These are phyloP conservation scores for Ploceus nigricollis DNA, from an alignment of 2,113 vertebrate species.

Conservation along the genomic window DNA sequence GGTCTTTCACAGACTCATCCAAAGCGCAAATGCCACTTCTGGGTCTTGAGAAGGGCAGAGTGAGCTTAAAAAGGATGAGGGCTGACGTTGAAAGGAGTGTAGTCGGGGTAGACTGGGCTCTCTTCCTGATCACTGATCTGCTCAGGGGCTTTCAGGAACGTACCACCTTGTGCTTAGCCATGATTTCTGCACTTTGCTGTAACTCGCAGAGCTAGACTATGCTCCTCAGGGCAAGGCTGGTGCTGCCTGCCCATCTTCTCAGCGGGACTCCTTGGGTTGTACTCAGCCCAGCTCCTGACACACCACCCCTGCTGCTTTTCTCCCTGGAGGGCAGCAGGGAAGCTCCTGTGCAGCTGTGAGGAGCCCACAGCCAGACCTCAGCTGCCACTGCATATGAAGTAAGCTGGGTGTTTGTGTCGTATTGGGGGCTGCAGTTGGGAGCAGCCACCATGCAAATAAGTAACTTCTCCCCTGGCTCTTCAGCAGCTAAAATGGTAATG, in stretches of 20 bases:
- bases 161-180: background rate
- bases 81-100: background rate
- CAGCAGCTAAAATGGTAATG: background rate
- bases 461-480: background rate
- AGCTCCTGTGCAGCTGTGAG: background rate
- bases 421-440: background rate
- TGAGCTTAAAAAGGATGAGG: background rate
- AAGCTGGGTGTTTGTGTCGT: background rate
- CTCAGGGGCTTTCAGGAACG: background rate
- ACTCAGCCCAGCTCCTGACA: background rate
- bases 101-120: background rate
- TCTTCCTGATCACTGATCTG: background rate
- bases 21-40: background rate
- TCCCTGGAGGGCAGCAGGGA: background rate
- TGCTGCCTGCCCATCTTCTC: background rate
- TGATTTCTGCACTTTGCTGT: background rate
- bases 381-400: background rate
- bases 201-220: background rate
- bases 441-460: background rate
- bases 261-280: background rate
- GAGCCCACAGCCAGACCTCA: background rate
- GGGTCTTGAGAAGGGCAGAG: constrained; percentile 14
- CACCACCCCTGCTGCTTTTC: accelerated
- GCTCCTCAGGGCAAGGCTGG: background rate
- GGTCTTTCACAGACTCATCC: background rate